Evolutionary conservation across 2,888 invertebrate genomes (phyloP).

Genomic region (Cheilosia scutellata): DNA sequence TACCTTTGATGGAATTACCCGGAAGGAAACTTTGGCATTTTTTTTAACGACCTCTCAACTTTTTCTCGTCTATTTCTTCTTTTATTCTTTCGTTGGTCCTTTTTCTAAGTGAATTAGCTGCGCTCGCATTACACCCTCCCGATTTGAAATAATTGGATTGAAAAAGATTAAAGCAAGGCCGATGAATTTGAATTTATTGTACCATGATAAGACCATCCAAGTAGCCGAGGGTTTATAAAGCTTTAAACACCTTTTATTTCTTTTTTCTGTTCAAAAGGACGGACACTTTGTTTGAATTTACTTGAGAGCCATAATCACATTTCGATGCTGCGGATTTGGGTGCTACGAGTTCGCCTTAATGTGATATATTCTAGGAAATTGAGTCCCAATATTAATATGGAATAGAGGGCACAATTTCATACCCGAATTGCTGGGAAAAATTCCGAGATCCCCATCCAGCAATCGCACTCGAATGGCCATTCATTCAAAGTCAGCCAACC

Average conservation of each 20-base stretch:
- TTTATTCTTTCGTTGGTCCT: slow-evolving; percentile 42
- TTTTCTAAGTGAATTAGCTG: slow-evolving; percentile 75
- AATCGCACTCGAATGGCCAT: not conserved
- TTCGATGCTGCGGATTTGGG: not conserved
- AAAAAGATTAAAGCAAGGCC: slow-evolving; percentile 82
- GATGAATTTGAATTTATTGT: slow-evolving; percentile 68
- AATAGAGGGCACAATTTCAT: no score
- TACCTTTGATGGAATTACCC: slow-evolving; percentile 74
- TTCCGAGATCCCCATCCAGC: not conserved
- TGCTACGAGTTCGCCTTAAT: no score
- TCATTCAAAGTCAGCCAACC: slow-evolving; percentile 15
- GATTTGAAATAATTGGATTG: slow-evolving; percentile 84
- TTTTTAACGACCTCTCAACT: slow-evolving; percentile 69
- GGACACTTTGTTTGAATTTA: not conserved
- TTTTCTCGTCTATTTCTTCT: slow-evolving; percentile 25
- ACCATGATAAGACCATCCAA: slow-evolving; percentile 26
- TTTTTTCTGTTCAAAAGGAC: not conserved
- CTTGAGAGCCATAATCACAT: not conserved
- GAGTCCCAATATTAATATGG: no score
- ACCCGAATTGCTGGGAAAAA: not conserved
- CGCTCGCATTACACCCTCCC: slow-evolving; percentile 74
- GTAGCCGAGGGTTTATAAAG: slow-evolving; percentile 47
- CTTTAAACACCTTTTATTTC: slow-evolving; percentile 60
- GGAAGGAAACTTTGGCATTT: slow-evolving; percentile 72
- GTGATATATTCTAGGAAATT: no score